Evolutionary conservation across 2,113 vertebrate species (phyloP), one percentile per base, ranked within the genome.

Genomic region (Hiodon alosoides): DNA sequence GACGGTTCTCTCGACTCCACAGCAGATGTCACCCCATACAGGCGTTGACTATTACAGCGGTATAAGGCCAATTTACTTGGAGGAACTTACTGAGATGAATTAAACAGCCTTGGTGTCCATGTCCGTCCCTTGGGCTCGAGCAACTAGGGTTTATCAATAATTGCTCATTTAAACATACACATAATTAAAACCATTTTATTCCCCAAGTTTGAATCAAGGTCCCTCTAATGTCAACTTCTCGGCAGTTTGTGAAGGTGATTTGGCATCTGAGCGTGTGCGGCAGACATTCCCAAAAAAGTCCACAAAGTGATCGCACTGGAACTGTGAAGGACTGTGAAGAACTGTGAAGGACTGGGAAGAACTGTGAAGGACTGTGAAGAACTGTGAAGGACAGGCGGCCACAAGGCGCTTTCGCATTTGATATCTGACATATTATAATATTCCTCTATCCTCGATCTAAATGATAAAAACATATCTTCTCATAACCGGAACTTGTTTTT

Each of bases 81-180:
- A 79, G 75, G 46, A 67, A 71, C 78, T 78, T 80, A 75, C 71
- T 46, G 61, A 77, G 77, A 77, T 76, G 17, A 74, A 81, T 79
- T 79, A 64, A 76, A 75, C 71, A 65, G 62, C 64, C 73, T 82
- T 67, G 69, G 78, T 54, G 64, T 71, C 69, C 78, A 17, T 75
- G 70, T 72, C 78, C 77, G 14, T 81, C 77, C 77, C 78, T 61
- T 68, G 68, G 76, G 78, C 71, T 76, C 69, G 47, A 67, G 78
- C 79, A 78, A 78, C 75, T 76, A 75, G 78, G 75, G 71, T 80
- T 80, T 82, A 82, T 85, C 73, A 79, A 83, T 81, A 83, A 83
- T 79, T 81, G 77, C 78, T 82, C 72, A 80, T 80, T 82, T 81
- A 79, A 83, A 79, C 79, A 80, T 81, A 79, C 78, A 78, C 79